Conservation (phyloP, 1,140 invertebrate species). For the Drosophila athabasca region DNA sequence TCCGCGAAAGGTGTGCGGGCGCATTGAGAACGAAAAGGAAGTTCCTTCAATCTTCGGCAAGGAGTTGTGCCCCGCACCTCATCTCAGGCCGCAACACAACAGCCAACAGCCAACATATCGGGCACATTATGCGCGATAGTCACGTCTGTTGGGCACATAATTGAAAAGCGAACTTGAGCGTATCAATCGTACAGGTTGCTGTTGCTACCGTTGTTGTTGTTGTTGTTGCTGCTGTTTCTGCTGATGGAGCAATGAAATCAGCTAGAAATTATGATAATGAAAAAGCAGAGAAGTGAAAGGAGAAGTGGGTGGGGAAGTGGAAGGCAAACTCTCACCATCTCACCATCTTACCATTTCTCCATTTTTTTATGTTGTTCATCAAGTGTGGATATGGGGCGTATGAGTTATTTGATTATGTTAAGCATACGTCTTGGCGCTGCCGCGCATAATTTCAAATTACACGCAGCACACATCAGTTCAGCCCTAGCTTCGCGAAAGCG, state of each 20-base stretch:
- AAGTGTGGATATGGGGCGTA: conserved; percentile 51
- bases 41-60: not conserved
- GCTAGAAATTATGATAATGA: conserved; percentile 81
- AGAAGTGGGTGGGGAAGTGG: not conserved
- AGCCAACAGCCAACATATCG: conserved; percentile 48
- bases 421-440: conserved; percentile 63
- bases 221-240: not conserved
- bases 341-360: not conserved
- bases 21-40: conserved; percentile 10
- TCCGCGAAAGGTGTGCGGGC: conserved; percentile 53
- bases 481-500: not conserved
- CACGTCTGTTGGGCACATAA: conserved; percentile 73
- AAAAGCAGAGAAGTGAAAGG: conserved; percentile 26
- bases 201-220: conserved; percentile 14
- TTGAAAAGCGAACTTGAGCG: conserved; percentile 79
- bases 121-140: conserved; percentile 73
- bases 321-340: too few relatives aligned
- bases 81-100: conserved; percentile 3
- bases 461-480: conserved; percentile 60
- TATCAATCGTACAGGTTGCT: conserved; percentile 74
- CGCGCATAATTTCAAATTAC: conserved; percentile 79
- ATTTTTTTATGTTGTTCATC: conserved; percentile 38
- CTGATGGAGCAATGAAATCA: conserved; percentile 62
- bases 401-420: conserved; percentile 82
- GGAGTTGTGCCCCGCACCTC: not conserved